phyloP scores from a whole-genome alignment of 2,113 vertebrate species.

The Gymnobelideus leadbeateri region DNA sequence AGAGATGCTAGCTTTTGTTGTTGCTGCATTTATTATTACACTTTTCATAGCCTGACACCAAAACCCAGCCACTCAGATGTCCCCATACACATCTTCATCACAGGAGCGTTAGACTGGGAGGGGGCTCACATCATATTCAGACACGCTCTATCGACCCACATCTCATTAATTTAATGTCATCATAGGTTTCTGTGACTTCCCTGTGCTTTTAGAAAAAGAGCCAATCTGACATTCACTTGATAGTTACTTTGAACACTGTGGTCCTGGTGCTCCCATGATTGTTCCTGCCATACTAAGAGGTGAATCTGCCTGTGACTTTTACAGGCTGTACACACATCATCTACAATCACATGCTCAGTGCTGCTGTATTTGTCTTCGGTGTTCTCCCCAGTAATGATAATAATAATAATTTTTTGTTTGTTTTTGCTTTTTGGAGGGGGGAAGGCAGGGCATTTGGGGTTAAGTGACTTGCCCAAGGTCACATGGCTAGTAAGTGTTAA shows the following conservation, averaged over 20 bases:
- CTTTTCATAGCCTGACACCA: conserved; percentile 96
- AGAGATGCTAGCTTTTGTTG: background rate
- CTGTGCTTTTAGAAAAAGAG: conserved; percentile 94
- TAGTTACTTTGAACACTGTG: conserved; percentile 96
- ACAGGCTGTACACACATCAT: conserved; percentile 97
- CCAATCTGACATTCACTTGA: conserved; percentile 97
- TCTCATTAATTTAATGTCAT: conserved; percentile 97
- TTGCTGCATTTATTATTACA: background rate
- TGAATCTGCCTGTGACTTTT: conserved; percentile 97
- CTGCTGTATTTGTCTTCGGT: conserved; percentile 94
- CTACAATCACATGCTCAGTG: conserved; percentile 96
- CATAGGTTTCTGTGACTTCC: conserved; percentile 95
- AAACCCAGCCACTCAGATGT: conserved; percentile 97
- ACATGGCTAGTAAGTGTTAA: too few relatives aligned
- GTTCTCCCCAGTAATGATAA: conserved; percentile 92
- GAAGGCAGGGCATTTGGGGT: too few relatives aligned
- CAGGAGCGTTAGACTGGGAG: conserved; percentile 94
- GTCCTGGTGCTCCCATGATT: conserved; percentile 94
- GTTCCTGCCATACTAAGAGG: conserved; percentile 95
- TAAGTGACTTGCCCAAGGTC: too few relatives aligned
- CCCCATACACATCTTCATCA: conserved; percentile 97
- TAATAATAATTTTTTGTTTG: background rate
- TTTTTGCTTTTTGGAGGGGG: too few relatives aligned
- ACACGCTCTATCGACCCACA: conserved; percentile 92
- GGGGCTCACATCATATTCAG: conserved; percentile 98